These are phyloP conservation scores for Procavia capensis DNA, from an alignment of 2,113 vertebrate genomes.

Conservation along the genomic window DNA sequence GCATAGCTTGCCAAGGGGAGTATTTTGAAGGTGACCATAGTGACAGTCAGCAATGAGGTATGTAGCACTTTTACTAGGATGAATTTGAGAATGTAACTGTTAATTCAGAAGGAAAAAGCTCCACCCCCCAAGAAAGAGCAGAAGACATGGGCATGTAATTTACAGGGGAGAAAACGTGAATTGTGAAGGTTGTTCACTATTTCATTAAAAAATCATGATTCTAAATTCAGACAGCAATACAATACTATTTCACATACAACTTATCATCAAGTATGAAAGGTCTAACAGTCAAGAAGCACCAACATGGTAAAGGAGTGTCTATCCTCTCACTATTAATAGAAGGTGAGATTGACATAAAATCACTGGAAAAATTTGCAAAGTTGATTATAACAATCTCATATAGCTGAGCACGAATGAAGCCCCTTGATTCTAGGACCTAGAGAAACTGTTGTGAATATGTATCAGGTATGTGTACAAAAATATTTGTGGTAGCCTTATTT, in stretches of 20 bases:
- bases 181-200: background rate
- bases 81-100: too few relatives aligned
- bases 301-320: background rate
- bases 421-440: background rate
- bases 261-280: background rate
- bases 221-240: background rate
- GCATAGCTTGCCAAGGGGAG: too few relatives aligned
- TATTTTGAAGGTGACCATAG: too few relatives aligned
- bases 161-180: background rate
- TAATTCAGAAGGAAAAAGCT: background rate
- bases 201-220: background rate
- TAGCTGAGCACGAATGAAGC: background rate
- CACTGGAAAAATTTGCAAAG: slow-evolving; percentile 10
- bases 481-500: background rate
- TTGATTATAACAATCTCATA: background rate
- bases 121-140: background rate
- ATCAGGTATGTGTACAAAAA: background rate
- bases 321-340: background rate
- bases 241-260: background rate
- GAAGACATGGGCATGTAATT: background rate
- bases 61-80: too few relatives aligned
- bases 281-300: background rate
- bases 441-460: background rate
- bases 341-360: background rate
- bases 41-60: too few relatives aligned